Evolutionary conservation across 2,888 invertebrate genomes (phyloP), one percentile per base, ranked within the genome.

Genomic region (Taenaris catops): DNA sequence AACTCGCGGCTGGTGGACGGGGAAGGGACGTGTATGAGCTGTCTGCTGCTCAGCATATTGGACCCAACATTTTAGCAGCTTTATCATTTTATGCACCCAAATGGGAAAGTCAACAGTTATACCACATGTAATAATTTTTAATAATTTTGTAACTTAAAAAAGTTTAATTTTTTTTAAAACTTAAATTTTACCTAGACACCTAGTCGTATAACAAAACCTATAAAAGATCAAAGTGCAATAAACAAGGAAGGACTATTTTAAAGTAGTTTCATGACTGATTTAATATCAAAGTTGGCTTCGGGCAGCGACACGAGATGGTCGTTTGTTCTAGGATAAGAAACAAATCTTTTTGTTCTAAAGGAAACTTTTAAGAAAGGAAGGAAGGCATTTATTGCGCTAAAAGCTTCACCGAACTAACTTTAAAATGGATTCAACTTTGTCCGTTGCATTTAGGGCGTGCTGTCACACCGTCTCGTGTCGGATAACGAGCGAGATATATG

Each of bases 341-440:
- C 73, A 79, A 75, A 76, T 78, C 78, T 80, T 83, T 78, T 78
- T 79, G 75, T 79, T 81, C 72, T 66, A 80, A 66, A 73, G 76
- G 74, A 81, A 80, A 80, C 78, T 79, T 81, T 81, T 78, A 80
- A 79, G 79, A 79, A 80, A 83, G 79, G 83, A 81, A 83, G 81
- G 79, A 83, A 81, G 83, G 83, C 81, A 81, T 81, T 81, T 83
- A 83, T 84, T 80, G 84, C 78, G 68, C 83, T 83, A 83, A 84
- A 81, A 84, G 83, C 83, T 62, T 69, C 65, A 26, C 38, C 41
- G 38, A 78, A 72, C 74, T 79, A 76, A 80, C 79, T 83, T 83
- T 80, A 83, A 80, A 84, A 79, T 80, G 76, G 84, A 83, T 83
- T 83, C 81, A 81, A 84, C 78, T 84, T 84, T 76, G 75, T 71